These are phyloP conservation scores for Pedionomus torquatus DNA, from an alignment of 2,113 vertebrate genomes.

Conservation along the genomic window DNA sequence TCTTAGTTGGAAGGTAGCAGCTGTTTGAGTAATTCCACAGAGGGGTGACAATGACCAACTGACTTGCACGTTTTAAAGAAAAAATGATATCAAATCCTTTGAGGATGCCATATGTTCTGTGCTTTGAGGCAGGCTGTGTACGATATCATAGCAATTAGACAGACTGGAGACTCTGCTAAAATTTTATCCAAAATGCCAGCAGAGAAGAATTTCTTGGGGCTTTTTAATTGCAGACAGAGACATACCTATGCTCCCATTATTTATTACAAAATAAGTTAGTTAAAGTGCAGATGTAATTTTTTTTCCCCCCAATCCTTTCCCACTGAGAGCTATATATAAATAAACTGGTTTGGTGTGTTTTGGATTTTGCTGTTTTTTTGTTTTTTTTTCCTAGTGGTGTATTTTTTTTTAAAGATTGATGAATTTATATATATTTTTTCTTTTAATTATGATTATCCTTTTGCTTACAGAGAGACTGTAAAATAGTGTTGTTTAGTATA, in stretches of 20 bases:
- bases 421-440: background rate
- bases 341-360: background rate
- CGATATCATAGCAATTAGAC: slow-evolving; percentile 43
- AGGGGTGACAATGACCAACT: slow-evolving; percentile 71
- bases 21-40: slow-evolving; percentile 71
- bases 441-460: background rate
- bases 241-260: slow-evolving; percentile 29
- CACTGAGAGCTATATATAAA: background rate
- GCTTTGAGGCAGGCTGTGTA: slow-evolving; percentile 60
- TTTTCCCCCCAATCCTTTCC: background rate
- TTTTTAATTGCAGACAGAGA: slow-evolving; percentile 39
- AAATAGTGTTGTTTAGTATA: background rate
- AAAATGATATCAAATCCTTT: slow-evolving; percentile 70
- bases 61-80: slow-evolving; percentile 67
- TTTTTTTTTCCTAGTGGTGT: background rate
- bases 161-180: slow-evolving; percentile 49
- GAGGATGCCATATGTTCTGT: slow-evolving; percentile 75
- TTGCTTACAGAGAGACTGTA: background rate
- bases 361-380: too few species aligned
- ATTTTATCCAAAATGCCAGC: slow-evolving; percentile 65
- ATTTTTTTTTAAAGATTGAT: background rate
- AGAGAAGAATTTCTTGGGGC: slow-evolving; percentile 59
- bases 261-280: slow-evolving; percentile 54
- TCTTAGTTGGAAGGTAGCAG: slow-evolving; percentile 74
- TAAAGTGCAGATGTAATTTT: slow-evolving; percentile 22